Evolutionary conservation across 2,888 invertebrate genomes (phyloP).

Genomic region (Dorcus parallelipipedus): DNA sequence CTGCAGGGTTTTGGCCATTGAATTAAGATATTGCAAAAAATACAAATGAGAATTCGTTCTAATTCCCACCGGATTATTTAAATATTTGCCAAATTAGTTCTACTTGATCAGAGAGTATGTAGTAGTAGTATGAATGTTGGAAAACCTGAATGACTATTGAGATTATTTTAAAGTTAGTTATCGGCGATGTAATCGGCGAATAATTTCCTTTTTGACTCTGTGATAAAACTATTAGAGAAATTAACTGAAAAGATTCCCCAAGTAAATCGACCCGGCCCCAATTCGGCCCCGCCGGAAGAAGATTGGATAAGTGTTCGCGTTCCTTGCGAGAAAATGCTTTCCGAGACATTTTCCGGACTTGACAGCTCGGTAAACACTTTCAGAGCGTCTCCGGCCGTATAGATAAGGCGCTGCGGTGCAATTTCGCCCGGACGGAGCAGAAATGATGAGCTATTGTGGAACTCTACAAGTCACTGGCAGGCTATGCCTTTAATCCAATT

Average conservation of each 20-base stretch:
- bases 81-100: too few relatives aligned
- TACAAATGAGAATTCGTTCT: too few relatives aligned
- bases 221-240: constrained; percentile 11
- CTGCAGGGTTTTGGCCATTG: too few relatives aligned
- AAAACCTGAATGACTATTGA: too few relatives aligned
- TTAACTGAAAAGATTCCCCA: constrained; percentile 11
- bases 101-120: too few relatives aligned
- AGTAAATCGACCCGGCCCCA: background rate
- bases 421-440: constrained; percentile 16
- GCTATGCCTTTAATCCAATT: constrained; percentile 51
- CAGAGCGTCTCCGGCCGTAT: constrained; percentile 34
- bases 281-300: constrained; percentile 24
- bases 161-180: too few relatives aligned
- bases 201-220: too few relatives aligned
- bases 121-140: too few relatives aligned
- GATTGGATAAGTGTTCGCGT: constrained; percentile 49
- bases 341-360: constrained; percentile 48
- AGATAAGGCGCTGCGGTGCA: constrained; percentile 6
- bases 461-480: constrained; percentile 47
- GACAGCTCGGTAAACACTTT: constrained; percentile 51
- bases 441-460: constrained; percentile 50
- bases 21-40: too few relatives aligned
- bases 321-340: constrained; percentile 46
- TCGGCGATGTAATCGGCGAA: too few relatives aligned
- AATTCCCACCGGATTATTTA: too few relatives aligned